These are phyloP conservation scores for Drosophila serrata DNA, from an alignment of 1,140 invertebrate genomes.

Conservation along the genomic window DNA sequence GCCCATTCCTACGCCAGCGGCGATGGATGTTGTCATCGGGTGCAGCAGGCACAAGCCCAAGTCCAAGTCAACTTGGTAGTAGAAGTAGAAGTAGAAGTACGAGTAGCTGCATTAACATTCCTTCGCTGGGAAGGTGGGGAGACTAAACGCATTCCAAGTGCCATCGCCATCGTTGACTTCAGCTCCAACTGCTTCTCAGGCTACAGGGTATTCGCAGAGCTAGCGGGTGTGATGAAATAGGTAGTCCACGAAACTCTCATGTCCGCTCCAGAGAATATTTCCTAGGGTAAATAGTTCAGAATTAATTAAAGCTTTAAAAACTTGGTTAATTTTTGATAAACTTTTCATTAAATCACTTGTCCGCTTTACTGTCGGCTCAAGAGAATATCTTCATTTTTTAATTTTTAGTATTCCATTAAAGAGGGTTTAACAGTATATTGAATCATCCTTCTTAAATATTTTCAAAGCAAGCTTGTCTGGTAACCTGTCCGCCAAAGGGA, in stretches of 20 bases:
- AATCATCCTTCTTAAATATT: too few relatives aligned
- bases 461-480: too few relatives aligned
- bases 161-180: conserved; percentile 34
- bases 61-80: conserved; percentile 8
- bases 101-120: conserved; percentile 74
- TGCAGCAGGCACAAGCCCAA: conserved; percentile 11
- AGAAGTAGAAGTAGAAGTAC: conserved; percentile 10
- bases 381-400: too few relatives aligned
- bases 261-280: neutral
- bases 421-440: too few relatives aligned
- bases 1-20: conserved; percentile 51
- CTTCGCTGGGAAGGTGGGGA: conserved; percentile 25
- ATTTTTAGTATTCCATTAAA: too few relatives aligned
- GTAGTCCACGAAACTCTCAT: neutral
- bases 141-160: conserved; percentile 76
- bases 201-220: conserved; percentile 7
- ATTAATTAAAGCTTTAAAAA: neutral
- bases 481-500: too few relatives aligned
- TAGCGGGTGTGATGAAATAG: neutral
- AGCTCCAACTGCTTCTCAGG: conserved; percentile 45
- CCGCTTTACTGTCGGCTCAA: too few relatives aligned
- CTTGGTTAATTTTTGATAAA: neutral
- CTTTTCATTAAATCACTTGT: too few relatives aligned
- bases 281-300: neutral
- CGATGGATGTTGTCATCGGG: conserved; percentile 49